phyloP scores from a whole-genome alignment of 2,113 vertebrate species.

The Aldabrachelys gigantea region DNA sequence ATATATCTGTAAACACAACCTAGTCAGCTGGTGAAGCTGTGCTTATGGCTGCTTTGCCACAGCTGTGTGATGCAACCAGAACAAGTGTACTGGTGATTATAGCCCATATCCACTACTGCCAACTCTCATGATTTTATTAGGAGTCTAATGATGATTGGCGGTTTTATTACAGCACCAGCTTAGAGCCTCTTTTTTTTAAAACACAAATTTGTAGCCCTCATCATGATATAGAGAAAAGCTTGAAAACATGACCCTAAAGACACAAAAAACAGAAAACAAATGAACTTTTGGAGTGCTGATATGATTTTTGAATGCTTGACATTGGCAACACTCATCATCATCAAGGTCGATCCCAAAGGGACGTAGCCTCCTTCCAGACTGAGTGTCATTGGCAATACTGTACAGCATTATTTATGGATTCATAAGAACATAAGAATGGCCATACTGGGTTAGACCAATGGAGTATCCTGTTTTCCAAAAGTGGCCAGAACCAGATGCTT shows the following conservation, averaged over 20 bases:
- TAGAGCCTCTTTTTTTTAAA: neutral
- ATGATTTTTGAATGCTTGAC: neutral
- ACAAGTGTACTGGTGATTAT: rapidly evolving
- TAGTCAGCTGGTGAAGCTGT: neutral
- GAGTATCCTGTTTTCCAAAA: neutral
- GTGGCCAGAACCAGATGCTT: neutral
- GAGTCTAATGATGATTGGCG: rapidly evolving
- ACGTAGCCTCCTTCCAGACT: neutral
- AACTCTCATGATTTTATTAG: rapidly evolving
- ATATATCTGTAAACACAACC: neutral
- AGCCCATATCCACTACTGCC: rapidly evolving
- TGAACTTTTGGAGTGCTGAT: neutral
- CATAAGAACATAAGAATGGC: neutral
- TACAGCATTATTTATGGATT: neutral
- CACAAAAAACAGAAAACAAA: neutral
- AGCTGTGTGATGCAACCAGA: rapidly evolving
- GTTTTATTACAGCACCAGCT: neutral
- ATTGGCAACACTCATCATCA: neutral
- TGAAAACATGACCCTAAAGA: neutral
- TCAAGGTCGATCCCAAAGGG: neutral
- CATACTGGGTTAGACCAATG: neutral
- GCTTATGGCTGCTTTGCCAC: rapidly evolving
- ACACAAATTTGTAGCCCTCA: neutral
- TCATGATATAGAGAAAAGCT: neutral
- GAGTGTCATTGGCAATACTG: neutral